phyloP scores from a whole-genome alignment of 2,797 vertebrate genomes.

The Lindbergichthys nudifrons region DNA sequence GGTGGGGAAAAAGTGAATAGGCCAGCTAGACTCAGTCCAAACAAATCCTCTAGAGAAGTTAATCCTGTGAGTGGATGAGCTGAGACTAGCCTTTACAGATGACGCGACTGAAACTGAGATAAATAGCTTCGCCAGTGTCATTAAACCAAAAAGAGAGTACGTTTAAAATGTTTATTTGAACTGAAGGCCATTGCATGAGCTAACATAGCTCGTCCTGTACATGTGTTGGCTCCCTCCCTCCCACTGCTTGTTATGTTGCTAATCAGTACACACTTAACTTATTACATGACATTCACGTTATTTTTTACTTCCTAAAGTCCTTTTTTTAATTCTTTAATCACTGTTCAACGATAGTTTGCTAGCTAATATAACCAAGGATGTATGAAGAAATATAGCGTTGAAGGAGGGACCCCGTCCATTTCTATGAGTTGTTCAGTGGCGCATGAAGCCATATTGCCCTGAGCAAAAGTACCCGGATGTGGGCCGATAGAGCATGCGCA shows the following conservation, averaged over 20 bases:
- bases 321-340: neutral
- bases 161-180: neutral
- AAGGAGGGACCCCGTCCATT: no score
- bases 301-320: rapidly evolving
- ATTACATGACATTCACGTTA: neutral
- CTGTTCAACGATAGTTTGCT: conserved; percentile 6
- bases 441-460: no score
- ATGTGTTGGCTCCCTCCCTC: neutral
- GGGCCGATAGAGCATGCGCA: no score
- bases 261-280: rapidly evolving
- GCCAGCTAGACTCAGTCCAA: conserved; percentile 55
- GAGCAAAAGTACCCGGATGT: no score
- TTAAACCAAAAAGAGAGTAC: neutral
- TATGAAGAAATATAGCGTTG: no score
- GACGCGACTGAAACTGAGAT: conserved; percentile 26
- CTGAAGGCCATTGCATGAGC: conserved; percentile 38
- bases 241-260: neutral
- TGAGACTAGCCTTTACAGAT: neutral
- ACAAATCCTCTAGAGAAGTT: conserved; percentile 78
- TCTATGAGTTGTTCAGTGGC: no score
- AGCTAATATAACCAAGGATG: conserved; percentile 34
- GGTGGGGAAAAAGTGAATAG: conserved; percentile 72
- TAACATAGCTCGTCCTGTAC: conserved; percentile 6
- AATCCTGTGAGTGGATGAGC: conserved; percentile 38
- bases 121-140: neutral